These are phyloP conservation scores for Bagarius yarrelli DNA, from an alignment of 2,113 vertebrate genomes.

Conservation along the genomic window DNA sequence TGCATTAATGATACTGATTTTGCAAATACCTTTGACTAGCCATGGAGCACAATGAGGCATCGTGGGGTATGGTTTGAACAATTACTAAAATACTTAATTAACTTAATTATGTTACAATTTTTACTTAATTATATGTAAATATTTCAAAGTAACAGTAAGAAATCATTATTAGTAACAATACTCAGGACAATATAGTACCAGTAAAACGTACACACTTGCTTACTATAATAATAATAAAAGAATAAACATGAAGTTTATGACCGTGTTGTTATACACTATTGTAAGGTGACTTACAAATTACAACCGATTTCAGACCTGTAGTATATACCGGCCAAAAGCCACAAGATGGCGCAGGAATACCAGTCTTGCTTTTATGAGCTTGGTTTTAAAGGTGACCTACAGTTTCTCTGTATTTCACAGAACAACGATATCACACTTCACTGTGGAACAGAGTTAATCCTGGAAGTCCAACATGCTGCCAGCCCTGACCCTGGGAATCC, in stretches of 20 bases:
- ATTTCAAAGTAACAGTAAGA: no score
- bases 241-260: background rate
- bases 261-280: background rate
- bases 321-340: background rate
- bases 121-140: no score
- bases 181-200: no score
- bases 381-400: background rate
- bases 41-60: no score
- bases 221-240: no score
- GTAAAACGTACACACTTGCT: no score
- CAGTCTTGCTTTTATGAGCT: background rate
- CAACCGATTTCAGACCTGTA: background rate
- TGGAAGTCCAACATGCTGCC: background rate
- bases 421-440: constrained; percentile 64
- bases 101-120: no score
- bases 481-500: background rate
- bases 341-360: constrained; percentile 42
- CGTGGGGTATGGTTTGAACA: no score
- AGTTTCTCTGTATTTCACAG: constrained; percentile 56
- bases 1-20: no score
- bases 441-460: constrained; percentile 62
- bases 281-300: background rate
- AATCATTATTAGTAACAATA: no score
- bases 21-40: no score
- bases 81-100: no score